Evolutionary conservation across 2,888 invertebrate species (phyloP).

Genomic region (Catocala nupta): DNA sequence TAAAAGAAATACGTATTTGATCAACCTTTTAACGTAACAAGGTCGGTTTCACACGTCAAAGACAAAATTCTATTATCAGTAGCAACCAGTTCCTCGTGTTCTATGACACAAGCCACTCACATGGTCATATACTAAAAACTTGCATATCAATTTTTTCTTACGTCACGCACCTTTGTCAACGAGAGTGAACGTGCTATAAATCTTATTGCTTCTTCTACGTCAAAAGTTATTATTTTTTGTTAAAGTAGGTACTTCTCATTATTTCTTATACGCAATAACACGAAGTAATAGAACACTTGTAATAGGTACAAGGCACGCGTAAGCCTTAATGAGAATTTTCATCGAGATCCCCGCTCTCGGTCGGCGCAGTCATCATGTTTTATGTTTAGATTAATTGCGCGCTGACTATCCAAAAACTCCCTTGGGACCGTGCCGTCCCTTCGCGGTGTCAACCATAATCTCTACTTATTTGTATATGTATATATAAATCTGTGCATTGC

Average conservation of each 20-base stretch:
- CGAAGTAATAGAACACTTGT: neutral
- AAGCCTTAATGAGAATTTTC: conserved; percentile 40
- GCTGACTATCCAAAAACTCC: conserved; percentile 37
- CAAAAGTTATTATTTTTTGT: conserved; percentile 20
- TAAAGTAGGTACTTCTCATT: neutral
- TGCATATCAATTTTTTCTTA: conserved; percentile 32
- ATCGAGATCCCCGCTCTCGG: conserved; percentile 24
- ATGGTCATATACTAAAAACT: conserved; percentile 15
- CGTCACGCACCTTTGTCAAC: conserved; percentile 24
- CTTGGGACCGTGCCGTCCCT: conserved; percentile 28
- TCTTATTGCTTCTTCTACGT: conserved; percentile 28
- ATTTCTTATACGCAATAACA: neutral
- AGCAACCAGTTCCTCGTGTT: conserved; percentile 1
- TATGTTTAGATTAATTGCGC: conserved; percentile 44
- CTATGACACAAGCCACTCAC: conserved; percentile 6
- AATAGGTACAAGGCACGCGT: conserved; percentile 22
- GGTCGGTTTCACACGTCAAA: conserved; percentile 13
- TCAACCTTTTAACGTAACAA: conserved; percentile 15
- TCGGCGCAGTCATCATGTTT: conserved; percentile 31
- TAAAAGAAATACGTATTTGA: conserved; percentile 6
- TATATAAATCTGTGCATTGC: conserved; percentile 4
- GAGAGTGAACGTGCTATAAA: conserved; percentile 31
- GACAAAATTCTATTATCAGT: conserved; percentile 7
- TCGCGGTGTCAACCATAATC: conserved; percentile 27
- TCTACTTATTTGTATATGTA: conserved; percentile 21